Evolutionary conservation across 2,113 vertebrate species (phyloP).

Genomic region (Myotis yumanensis): DNA sequence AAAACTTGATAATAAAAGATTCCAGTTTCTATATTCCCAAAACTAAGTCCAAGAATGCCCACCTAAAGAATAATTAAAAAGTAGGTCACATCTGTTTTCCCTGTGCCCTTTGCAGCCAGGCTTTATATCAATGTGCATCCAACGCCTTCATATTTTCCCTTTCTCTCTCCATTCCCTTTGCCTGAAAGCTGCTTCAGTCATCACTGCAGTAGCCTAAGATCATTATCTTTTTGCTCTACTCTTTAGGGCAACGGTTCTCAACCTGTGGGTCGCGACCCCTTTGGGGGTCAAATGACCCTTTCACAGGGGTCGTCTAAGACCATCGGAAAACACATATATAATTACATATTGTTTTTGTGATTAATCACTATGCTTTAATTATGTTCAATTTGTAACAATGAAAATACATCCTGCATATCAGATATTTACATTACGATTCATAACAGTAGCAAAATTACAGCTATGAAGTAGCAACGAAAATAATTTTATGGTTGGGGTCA

Average conservation of each 20-base stretch:
- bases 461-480: no score
- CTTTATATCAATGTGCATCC: not conserved
- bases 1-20: conserved; percentile 7
- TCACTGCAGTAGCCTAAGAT: not conserved
- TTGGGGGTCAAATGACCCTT: no score
- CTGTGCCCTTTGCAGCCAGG: not conserved
- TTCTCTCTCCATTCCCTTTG: not conserved
- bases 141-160: not conserved
- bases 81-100: conserved; percentile 30
- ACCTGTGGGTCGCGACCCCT: no score
- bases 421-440: no score
- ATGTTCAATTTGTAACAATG: no score
- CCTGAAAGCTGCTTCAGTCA: not conserved
- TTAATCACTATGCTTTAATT: no score
- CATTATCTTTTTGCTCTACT: not conserved
- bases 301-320: no score
- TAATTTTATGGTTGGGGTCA: no score
- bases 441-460: no score
- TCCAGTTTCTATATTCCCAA: not conserved
- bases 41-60: not conserved
- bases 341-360: no score
- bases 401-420: no score
- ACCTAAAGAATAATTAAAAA: conserved; percentile 34
- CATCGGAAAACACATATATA: no score
- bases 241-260: not conserved